Base-by-base conservation (phyloP, 2,797 vertebrate genomes). In the Oryzias dopingdopingensis region DNA sequence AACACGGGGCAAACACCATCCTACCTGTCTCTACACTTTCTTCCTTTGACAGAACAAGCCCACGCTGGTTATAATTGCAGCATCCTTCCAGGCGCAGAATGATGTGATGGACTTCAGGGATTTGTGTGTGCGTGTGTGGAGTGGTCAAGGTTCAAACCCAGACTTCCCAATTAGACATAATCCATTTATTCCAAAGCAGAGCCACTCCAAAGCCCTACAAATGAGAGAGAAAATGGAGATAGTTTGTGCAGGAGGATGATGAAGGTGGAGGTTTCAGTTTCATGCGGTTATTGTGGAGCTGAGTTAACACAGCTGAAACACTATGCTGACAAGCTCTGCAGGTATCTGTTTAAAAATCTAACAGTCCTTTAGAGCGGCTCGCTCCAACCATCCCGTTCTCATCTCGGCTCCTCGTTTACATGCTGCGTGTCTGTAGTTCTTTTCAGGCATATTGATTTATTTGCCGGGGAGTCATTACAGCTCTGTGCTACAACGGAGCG, bases 371-470 rank as follows among this genome's bases (percentile, higher is more conserved):
- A 57, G 67, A 64, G 15, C 0, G 32, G 42, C 59, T 7, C 26
- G 51, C 58, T 57, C 41, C 43, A 62, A 14, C 50, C 7, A 57
- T 43, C 59, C 51, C 67, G 52, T 41, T 60, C 76, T 70, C 71
- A 7, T 72, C 63, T 54, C 41, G 18, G 51, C 50, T 74, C 59
- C 45, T 72, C 26, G 59, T 83, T 75, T 73, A 61, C 65, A 43
- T 62, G 56, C 70, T 4, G 45, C 67, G 68, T 70, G 67, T 76
- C 71, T 77, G 76, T 64, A 57, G 60, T 49, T 67, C 72, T 57
- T 75, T 76, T 75, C 70, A 42, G 45, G 62, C 52, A 41, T 72
- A 81, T 84, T 81, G 81, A 85, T 84, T 81, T 79, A 80, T 81
- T 70, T 77, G 74, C 76, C 29, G 59, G 56, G 70, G 70, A 64